Conservation (phyloP, 1,140 invertebrate species). For the Cotesia chilonis region DNA sequence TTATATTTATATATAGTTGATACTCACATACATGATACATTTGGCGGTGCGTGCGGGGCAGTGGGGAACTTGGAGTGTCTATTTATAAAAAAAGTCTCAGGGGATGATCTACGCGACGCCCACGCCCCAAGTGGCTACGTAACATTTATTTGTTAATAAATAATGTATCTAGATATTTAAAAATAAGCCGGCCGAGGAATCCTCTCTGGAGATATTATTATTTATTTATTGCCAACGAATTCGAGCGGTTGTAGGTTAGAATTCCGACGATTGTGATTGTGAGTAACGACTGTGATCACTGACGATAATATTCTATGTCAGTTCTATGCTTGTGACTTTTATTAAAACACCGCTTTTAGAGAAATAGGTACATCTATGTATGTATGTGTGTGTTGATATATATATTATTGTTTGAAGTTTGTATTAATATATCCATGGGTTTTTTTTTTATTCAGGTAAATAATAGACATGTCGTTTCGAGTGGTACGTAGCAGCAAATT, state of each 20-base stretch:
- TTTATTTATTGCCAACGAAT: no score
- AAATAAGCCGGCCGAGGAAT: neutral
- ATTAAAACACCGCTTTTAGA: no score
- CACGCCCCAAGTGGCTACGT: conserved; percentile 55
- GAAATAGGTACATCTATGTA: no score
- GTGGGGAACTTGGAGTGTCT: conserved; percentile 51
- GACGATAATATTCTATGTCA: no score
- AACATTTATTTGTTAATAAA: conserved; percentile 45
- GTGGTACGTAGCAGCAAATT: conserved; percentile 97
- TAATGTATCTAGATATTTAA: conserved; percentile 8
- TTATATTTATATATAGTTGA: no score
- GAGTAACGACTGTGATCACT: no score
- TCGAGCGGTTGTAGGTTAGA: no score
- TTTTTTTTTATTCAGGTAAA: conserved; percentile 25
- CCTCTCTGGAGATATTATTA: neutral
- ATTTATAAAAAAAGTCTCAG: conserved; percentile 55
- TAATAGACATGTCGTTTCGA: conserved; percentile 85
- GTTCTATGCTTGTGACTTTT: no score
- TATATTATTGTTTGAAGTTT: no score
- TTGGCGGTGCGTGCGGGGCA: conserved; percentile 38
- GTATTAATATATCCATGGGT: neutral
- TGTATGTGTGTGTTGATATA: no score
- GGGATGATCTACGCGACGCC: conserved; percentile 62
- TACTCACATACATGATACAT: conserved; percentile 31
- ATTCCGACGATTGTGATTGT: neutral